Evolutionary conservation across 2,797 vertebrate species (phyloP).

Genomic region (Smutsia temminckii): DNA sequence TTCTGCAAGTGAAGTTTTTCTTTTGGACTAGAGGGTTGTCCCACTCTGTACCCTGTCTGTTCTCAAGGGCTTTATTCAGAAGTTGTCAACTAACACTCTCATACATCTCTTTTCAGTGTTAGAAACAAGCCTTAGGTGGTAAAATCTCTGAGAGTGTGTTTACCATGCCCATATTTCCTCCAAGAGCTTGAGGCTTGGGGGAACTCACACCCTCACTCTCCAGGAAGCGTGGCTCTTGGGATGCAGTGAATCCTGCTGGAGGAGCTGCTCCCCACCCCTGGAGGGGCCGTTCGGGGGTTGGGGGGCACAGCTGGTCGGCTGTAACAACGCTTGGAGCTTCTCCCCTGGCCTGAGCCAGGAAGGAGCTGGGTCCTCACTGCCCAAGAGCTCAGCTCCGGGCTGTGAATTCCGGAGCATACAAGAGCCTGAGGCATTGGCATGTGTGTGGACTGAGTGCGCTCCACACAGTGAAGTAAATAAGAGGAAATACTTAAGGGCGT

Average conservation of each 20-base stretch:
- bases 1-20: background rate
- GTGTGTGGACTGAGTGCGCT: no score
- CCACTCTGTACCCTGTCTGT: background rate
- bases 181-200: background rate
- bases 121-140: background rate
- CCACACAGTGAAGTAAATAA: background rate
- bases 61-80: background rate
- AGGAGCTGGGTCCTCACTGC: no score
- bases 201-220: rapidly evolving
- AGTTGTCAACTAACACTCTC: background rate
- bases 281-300: no score
- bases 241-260: no score
- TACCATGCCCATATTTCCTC: background rate
- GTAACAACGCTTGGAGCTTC: no score
- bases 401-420: no score
- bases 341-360: no score
- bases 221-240: rapidly evolving
- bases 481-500: background rate
- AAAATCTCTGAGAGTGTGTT: background rate
- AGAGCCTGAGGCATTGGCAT: no score
- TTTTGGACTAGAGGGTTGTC: background rate
- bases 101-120: background rate
- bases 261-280: no score
- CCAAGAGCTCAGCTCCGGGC: no score
- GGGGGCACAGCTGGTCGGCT: no score